Evolutionary conservation across 1,140 invertebrate species (phyloP).

Genomic region (Panonychus citri): DNA sequence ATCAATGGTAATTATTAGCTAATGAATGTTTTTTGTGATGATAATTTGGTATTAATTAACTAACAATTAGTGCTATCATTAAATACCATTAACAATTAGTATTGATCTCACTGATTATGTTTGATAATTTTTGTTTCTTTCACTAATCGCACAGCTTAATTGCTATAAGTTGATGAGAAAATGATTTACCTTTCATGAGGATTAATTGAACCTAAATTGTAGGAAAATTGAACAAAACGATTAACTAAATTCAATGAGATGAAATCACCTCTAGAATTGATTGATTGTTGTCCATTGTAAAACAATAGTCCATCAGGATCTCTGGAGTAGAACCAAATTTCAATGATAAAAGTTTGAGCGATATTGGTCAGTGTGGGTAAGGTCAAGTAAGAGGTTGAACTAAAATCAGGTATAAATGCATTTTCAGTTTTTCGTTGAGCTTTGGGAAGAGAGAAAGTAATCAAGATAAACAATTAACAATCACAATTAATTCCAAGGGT

Average conservation of each 20-base stretch:
- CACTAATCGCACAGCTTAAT: too few relatives aligned
- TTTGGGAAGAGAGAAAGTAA: neutral
- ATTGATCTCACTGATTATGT: too few relatives aligned
- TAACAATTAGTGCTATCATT: too few relatives aligned
- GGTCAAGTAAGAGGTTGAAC: constrained; percentile 48
- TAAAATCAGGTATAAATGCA: constrained; percentile 26
- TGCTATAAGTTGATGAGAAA: too few relatives aligned
- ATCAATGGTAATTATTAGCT: too few relatives aligned
- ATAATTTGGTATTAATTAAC: too few relatives aligned
- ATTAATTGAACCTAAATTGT: constrained; percentile 64
- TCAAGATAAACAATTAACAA: too few relatives aligned
- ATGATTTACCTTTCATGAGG: constrained; percentile 60
- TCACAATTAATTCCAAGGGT: too few relatives aligned
- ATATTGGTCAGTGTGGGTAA: constrained; percentile 48
- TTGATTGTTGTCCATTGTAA: constrained; percentile 46
- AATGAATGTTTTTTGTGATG: too few relatives aligned
- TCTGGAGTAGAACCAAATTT: constrained; percentile 59
- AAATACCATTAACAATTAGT: too few relatives aligned
- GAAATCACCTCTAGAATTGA: constrained; percentile 43
- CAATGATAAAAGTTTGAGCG: constrained; percentile 49
- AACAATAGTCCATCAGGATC: constrained; percentile 51
- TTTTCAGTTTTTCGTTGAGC: constrained; percentile 13
- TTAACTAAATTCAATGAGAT: constrained; percentile 55
- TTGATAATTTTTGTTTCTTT: too few relatives aligned
- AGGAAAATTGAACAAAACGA: constrained; percentile 53